Base-by-base conservation (phyloP, 2,888 invertebrate species). In the Netelia virgata region DNA sequence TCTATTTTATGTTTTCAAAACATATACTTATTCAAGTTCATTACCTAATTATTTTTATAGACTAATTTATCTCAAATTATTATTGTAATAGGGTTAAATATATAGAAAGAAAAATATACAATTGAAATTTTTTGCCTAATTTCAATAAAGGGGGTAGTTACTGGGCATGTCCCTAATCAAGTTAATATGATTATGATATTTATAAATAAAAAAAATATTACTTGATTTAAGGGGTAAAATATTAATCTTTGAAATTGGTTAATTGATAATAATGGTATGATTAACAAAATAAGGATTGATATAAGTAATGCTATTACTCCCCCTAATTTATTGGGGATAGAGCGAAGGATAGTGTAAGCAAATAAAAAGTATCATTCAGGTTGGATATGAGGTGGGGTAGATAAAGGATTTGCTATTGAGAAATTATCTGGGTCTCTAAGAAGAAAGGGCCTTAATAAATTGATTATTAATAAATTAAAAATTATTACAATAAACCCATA, bases 331-430 rank as follows among this genome's bases (percentile, higher is more conserved):
- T 96, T 97, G 6, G 97, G 97, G 81, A 97, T 96, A 55, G 97
- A 96, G 28, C 97, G 97, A 90, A 97, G 88, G 94, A 97, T 97
- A n/a, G 97, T 96, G 93, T 97, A 97, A 11, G 97, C 97, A 95
- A 97, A 97, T 94, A 97, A 93, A 90, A 97, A 97, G 92, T 97
- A 97, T 96, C 97, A 97, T 95, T 97, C 97, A 64, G 97, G 97
- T 95, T 97, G 96, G 94, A 97, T 97, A 91, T 97, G 97, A 6
- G 95, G 92, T 0, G 97, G 97, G 0, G 96, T 97, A 14, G 96
- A 94, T 94, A 96, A 89, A 0, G 96, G 95, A 87, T 96, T 96
- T 5, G 96, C 96, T 0, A 95, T 95, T 20, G 95, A 96, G 94
- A 96, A 97, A 94, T 97, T 97, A 94, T 97, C 97, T 0, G 96